Conservation (phyloP, 2,888 invertebrate species). For the Caenorhabditis panamensis region DNA sequence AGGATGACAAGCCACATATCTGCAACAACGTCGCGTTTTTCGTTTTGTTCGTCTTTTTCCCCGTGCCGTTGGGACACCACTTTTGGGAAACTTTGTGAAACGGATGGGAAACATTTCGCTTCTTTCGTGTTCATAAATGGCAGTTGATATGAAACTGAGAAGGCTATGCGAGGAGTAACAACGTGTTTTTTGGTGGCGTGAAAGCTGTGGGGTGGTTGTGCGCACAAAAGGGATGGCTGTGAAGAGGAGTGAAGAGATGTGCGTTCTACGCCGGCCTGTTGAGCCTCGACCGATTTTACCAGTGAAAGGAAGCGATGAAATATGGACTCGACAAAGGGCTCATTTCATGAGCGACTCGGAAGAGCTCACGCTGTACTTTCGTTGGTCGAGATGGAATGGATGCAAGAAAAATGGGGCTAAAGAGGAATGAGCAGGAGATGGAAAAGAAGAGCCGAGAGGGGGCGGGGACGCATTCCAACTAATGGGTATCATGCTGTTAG, state of each 20-base stretch:
- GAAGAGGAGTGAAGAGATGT: constrained; percentile 5
- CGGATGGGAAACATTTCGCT: not conserved
- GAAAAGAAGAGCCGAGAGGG: not conserved
- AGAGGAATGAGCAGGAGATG: constrained; percentile 3
- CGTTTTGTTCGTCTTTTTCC: not conserved
- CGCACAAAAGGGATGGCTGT: constrained; percentile 10
- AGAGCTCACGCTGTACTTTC: constrained; percentile 14
- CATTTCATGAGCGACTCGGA: constrained; percentile 18
- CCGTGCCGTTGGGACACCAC: constrained; percentile 10
- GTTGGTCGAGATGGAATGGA: not conserved
- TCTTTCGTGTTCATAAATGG: constrained; percentile 36
- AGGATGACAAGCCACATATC: constrained; percentile 66
- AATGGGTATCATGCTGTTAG: constrained; percentile 25
- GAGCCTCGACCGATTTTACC: not conserved
- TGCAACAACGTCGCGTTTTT: constrained; percentile 23
- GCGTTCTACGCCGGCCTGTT: constrained; percentile 9
- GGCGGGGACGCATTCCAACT: constrained; percentile 12
- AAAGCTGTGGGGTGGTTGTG: constrained; percentile 1
- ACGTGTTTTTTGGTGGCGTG: constrained; percentile 1
- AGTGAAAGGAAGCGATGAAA: constrained; percentile 22
- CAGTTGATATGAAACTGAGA: constrained; percentile 30
- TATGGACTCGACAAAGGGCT: constrained; percentile 25
- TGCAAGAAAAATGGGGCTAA: constrained; percentile 11
- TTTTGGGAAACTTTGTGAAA: constrained; percentile 21
- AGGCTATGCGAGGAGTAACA: constrained; percentile 9